Percentiles rank a stretch among this genome's conserved stretches.
These are phyloP conservation scores for Drosophila prostipennis DNA, from an alignment of 2,888 invertebrate species.

Conservation along the genomic window DNA sequence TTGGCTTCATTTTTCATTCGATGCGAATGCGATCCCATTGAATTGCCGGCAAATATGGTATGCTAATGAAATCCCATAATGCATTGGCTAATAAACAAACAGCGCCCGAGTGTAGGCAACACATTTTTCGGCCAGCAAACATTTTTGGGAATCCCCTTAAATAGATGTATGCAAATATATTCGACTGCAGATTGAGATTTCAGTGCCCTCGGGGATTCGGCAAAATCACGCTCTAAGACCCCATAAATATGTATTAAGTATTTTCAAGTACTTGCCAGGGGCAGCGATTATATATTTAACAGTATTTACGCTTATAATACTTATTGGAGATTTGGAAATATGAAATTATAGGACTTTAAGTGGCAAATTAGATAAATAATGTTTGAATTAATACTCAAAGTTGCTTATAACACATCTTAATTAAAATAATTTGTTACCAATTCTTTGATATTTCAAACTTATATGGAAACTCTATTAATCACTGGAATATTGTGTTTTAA, in stretches of 20 bases:
- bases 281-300: not conserved
- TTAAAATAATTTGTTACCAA: no score
- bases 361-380: no score
- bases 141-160: constrained; percentile 1
- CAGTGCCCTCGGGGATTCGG: not conserved
- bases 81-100: constrained; percentile 45
- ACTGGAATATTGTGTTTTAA: no score
- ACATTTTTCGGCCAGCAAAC: constrained; percentile 24
- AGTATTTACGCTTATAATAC: no score
- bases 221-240: not conserved
- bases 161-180: constrained; percentile 9
- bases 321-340: no score
- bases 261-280: not conserved
- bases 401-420: no score
- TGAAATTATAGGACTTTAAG: no score
- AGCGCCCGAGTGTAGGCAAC: constrained; percentile 44
- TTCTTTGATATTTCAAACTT: no score
- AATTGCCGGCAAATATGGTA: constrained; percentile 34
- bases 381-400: no score
- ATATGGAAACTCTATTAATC: no score
- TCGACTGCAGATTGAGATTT: constrained; percentile 1
- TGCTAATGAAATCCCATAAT: constrained; percentile 50
- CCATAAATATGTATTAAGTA: not conserved
- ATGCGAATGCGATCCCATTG: constrained; percentile 42
- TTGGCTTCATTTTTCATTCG: constrained; percentile 54